Evolutionary conservation across 92 coral and sea anemone genomes (phyloP), one percentile per base, ranked within the genome.

Genomic region (Meandrina meandrites): DNA sequence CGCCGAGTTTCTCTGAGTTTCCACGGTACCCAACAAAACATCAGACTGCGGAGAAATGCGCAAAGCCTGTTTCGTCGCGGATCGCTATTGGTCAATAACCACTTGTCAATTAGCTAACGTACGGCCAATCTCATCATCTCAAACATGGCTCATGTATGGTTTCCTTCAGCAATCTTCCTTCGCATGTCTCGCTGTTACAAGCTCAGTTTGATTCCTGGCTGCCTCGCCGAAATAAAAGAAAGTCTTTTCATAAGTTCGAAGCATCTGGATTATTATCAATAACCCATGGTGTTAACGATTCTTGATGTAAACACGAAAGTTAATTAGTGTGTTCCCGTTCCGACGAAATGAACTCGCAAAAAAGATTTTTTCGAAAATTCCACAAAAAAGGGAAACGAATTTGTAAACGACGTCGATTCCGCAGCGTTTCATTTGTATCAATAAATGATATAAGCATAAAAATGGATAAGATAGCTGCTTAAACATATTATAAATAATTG

Each of bases 11-110:
- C 76, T 50, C 57, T 72, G 28, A 72, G 86, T 83, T 83, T 83
- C 86, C 68, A 71, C 24, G 79, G 86, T 72, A 32, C 28, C 86
- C 50, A 69, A 8, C 86, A 83, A 71, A 71, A 83, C 79, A 82
- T 8, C 19, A 50, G 77, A 54, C 34, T 13, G 78, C 76, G 86
- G 15, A 66, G 75, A 81, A 82, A 82, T 68, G 66, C 66, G 67
- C 86, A 82, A 82, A 82, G 45, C 85, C 22, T 4, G 9, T 68
- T 50, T n/a, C 21, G 37, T 34, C 79, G 22, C 48, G 78, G 15
- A 22, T 2, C 28, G 34, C 70, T 37, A 81, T 81, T 70, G 79
- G 86, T 60, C 22, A 73, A 56, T 42, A 28, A 56, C 1, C 71
- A 51, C 70, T 19, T 72, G 70, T 36, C 79, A 83, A 50, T 83